Evolutionary conservation across 1,140 invertebrate genomes (phyloP).

Genomic region (Matsumurasca onukii): DNA sequence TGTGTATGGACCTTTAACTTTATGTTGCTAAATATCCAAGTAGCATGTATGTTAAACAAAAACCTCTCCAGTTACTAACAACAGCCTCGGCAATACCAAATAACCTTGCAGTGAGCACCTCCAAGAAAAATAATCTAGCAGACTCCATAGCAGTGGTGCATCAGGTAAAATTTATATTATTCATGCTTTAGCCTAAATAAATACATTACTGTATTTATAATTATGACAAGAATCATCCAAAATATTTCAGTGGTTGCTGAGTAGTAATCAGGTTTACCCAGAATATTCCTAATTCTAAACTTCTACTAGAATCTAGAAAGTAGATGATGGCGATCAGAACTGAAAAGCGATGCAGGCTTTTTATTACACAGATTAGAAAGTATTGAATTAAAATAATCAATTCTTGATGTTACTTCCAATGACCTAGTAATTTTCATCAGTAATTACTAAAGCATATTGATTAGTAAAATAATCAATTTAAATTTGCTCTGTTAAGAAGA

Average conservation of each 20-base stretch:
- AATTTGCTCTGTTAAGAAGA: too few relatives aligned
- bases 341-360: too few relatives aligned
- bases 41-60: conserved; percentile 41
- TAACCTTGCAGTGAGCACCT: conserved; percentile 38
- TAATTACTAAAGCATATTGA: background rate
- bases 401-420: too few relatives aligned
- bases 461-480: background rate
- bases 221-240: background rate
- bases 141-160: conserved; percentile 40
- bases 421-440: background rate
- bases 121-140: conserved; percentile 23
- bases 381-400: too few relatives aligned
- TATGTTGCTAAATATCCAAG: too few relatives aligned
- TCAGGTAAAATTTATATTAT: conserved; percentile 6
- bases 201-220: background rate
- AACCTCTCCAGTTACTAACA: conserved; percentile 36
- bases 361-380: too few relatives aligned
- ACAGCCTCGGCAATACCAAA: conserved; percentile 41
- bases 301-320: background rate
- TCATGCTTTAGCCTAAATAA: background rate
- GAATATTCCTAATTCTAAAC: background rate
- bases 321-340: background rate
- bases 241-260: background rate
- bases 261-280: background rate
- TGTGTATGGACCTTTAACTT: too few relatives aligned